A percentile compares a stretch with the other conserved stretches of the same genome.
These are phyloP conservation scores for Forficula auricularia DNA, from an alignment of 1,140 invertebrate genomes.

Conservation along the genomic window DNA sequence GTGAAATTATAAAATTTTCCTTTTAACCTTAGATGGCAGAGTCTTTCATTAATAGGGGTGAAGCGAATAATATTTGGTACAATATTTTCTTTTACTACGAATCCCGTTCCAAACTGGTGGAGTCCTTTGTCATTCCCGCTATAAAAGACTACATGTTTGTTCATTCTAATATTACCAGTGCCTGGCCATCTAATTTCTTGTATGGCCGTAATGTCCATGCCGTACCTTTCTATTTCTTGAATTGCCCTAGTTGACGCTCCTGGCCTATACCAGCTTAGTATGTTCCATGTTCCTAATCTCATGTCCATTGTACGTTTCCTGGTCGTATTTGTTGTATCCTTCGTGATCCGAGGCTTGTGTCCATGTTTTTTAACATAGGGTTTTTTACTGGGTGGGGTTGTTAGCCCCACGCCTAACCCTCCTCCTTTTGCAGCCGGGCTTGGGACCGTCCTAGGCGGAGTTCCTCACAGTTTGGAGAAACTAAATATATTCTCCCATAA, in stretches of 20 bases:
- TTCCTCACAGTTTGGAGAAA: no score
- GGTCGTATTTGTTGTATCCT: neutral
- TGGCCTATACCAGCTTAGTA: no score
- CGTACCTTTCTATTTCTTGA: no score
- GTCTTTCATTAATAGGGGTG: slow-evolving; percentile 6
- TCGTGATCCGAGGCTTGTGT: neutral
- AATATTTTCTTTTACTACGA: slow-evolving; percentile 6
- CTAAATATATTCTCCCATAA: no score
- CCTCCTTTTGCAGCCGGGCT: no score
- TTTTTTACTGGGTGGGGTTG: slow-evolving; percentile 1
- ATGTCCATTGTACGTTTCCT: neutral
- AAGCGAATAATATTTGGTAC: slow-evolving; percentile 3
- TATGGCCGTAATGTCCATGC: no score
- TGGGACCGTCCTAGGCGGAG: no score
- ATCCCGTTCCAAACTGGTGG: slow-evolving; percentile 5
- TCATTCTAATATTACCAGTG: neutral
- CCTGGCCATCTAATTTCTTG: no score
- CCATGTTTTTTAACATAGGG: neutral
- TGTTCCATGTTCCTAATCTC: no score
- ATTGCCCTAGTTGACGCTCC: no score
- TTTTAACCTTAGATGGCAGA: slow-evolving; percentile 10
- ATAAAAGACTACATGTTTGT: slow-evolving; percentile 4
- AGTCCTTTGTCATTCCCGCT: neutral
- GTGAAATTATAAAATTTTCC: slow-evolving; percentile 9
- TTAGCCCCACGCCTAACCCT: slow-evolving; percentile 1